A percentile compares a stretch with the other conserved stretches of the same genome.
Evolutionary conservation across 1,140 invertebrate genomes (phyloP).

Genomic region (Pteromalus puparum): DNA sequence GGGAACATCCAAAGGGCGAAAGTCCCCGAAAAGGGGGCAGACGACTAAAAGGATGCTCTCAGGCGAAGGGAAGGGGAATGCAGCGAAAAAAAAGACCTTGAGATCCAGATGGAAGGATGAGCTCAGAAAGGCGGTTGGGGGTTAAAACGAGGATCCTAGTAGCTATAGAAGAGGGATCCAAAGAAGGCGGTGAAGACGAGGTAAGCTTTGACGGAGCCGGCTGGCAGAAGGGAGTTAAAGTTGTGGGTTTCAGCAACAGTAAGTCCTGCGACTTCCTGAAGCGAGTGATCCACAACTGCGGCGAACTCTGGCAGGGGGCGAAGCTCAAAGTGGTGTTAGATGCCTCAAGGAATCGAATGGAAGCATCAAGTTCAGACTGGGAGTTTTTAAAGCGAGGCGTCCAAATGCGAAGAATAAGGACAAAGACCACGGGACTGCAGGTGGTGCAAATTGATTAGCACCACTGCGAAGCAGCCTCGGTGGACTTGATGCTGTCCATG

Average conservation of each 20-base stretch:
- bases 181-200: not conserved
- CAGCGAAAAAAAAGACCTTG: not conserved
- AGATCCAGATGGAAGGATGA: not conserved
- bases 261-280: not conserved
- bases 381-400: not conserved
- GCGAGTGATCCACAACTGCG: too few species aligned
- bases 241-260: not conserved
- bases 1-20: not conserved
- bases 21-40: not conserved
- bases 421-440: not conserved
- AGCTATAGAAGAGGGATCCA: not conserved
- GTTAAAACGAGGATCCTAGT: not conserved
- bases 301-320: not conserved
- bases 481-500: not conserved
- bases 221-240: constrained; percentile 31
- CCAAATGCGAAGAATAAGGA: not conserved
- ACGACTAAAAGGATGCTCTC: too few species aligned
- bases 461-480: constrained; percentile 4
- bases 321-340: not conserved
- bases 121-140: not conserved
- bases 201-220: constrained; percentile 17
- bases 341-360: not conserved
- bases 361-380: constrained; percentile 4
- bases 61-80: too few species aligned
- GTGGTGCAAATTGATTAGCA: not conserved